Evolutionary conservation across 1,140 invertebrate species (phyloP).

Genomic region (Phortica variegata): DNA sequence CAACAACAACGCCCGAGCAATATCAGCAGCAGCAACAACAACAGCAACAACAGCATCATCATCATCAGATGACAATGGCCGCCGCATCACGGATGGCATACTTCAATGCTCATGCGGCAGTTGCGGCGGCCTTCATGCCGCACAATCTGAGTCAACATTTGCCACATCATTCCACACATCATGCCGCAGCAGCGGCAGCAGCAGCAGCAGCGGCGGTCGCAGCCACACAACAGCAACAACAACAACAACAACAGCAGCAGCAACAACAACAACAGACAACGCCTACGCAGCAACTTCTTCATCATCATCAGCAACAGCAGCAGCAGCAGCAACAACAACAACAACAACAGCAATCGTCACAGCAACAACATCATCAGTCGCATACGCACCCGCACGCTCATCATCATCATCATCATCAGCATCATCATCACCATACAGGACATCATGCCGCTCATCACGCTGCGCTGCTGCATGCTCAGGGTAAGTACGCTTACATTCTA

Average conservation of each 20-base stretch:
- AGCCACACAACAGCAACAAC: too few species aligned
- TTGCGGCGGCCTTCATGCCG: conserved; percentile 82
- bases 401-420: conserved; percentile 9
- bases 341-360: conserved; percentile 2
- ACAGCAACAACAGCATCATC: conserved; percentile 44
- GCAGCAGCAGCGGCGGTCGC: not conserved
- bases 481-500: too few species aligned
- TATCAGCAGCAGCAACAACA: conserved; percentile 24
- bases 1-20: not conserved
- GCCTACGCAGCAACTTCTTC: conserved; percentile 34
- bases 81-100: conserved; percentile 80
- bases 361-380: conserved; percentile 2
- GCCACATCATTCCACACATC: conserved; percentile 1
- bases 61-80: conserved; percentile 66
- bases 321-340: conserved; percentile 11
- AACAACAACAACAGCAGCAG: too few species aligned
- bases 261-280: conserved; percentile 31
- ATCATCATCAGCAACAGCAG: conserved; percentile 30
- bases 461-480: conserved; percentile 47
- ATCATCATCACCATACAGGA: conserved; percentile 6
- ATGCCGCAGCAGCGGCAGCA: conserved; percentile 50
- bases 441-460: conserved; percentile 16
- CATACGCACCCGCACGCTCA: conserved; percentile 9
- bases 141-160: conserved; percentile 56
- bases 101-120: conserved; percentile 82